A percentile compares a stretch with the other conserved stretches of the same genome.
phyloP scores from a whole-genome alignment of 2,888 invertebrate species.

The Xanthostigma xanthostigma region DNA sequence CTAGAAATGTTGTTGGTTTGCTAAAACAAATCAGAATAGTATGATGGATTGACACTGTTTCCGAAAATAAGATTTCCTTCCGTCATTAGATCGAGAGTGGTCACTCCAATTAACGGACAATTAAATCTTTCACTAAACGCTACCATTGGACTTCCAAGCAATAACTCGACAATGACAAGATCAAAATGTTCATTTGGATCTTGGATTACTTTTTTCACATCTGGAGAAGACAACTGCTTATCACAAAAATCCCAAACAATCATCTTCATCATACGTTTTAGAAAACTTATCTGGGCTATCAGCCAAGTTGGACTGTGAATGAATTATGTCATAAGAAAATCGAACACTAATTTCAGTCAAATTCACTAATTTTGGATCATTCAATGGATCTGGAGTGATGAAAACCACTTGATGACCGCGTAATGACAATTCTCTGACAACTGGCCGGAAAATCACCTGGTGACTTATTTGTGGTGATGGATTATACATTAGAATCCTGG shows the following conservation, averaged over 20 bases:
- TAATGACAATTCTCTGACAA: constrained; percentile 27
- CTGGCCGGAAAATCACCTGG: constrained; percentile 27
- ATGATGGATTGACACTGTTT: constrained; percentile 13
- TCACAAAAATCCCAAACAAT: constrained; percentile 5
- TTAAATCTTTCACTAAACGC: constrained; percentile 17
- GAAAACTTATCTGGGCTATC: not conserved
- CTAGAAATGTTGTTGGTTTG: not conserved
- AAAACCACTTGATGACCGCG: constrained; percentile 31
- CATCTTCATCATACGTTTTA: no score
- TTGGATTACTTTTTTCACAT: constrained; percentile 7
- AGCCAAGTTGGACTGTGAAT: not conserved
- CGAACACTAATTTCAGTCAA: constrained; percentile 26
- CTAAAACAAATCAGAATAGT: constrained; percentile 7
- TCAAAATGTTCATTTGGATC: constrained; percentile 17
- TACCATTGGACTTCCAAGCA: constrained; percentile 9
- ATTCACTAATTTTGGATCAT: constrained; percentile 16
- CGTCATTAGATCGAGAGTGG: constrained; percentile 5
- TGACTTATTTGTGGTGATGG: constrained; percentile 31
- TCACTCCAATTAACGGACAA: constrained; percentile 16
- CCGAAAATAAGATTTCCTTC: constrained; percentile 8
- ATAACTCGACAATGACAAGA: constrained; percentile 16
- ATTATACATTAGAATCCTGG: constrained; percentile 26
- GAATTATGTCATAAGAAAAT: constrained; percentile 15
- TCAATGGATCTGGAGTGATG: constrained; percentile 28
- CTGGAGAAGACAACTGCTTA: constrained; percentile 7